Conservation (phyloP, 1,140 invertebrate genomes). For the Arion vulgaris region DNA sequence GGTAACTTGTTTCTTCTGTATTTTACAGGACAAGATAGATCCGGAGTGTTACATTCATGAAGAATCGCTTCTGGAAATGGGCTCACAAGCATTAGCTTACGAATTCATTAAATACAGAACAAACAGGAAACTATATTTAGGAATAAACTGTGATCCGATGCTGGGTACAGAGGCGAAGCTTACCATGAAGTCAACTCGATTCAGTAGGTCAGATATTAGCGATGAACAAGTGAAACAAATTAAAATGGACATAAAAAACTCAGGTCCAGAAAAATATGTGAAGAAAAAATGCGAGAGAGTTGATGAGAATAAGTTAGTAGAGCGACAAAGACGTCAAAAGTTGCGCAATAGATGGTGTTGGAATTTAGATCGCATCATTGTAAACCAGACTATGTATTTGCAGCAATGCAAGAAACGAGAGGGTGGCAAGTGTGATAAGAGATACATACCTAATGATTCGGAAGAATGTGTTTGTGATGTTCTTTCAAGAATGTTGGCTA, state of each 20-base stretch:
- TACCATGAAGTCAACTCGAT: not conserved
- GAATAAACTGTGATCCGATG: slow-evolving; percentile 6
- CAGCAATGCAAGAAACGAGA: not conserved
- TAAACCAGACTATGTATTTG: not conserved
- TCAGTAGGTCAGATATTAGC: not conserved
- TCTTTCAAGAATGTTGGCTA: not conserved
- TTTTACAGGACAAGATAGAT: not conserved
- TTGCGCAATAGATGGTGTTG: not conserved
- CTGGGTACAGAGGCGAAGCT: not conserved
- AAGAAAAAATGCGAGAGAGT: not conserved
- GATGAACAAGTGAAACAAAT: not conserved
- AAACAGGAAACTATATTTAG: not conserved
- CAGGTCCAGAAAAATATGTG: not conserved
- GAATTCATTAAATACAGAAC: not conserved
- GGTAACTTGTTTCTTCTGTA: not conserved
- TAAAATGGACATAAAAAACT: not conserved
- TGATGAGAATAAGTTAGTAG: not conserved
- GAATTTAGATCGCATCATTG: not conserved
- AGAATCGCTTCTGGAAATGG: not conserved
- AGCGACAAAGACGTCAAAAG: not conserved
- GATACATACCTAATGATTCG: not conserved
- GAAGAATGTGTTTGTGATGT: slow-evolving; percentile 1
- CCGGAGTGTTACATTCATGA: not conserved
- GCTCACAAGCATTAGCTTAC: not conserved
- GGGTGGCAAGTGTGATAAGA: not conserved